A percentile compares a stretch with the other conserved stretches of the same genome.
phyloP scores from a whole-genome alignment of 1,140 invertebrate species.

The Hypsibius dujardini region DNA sequence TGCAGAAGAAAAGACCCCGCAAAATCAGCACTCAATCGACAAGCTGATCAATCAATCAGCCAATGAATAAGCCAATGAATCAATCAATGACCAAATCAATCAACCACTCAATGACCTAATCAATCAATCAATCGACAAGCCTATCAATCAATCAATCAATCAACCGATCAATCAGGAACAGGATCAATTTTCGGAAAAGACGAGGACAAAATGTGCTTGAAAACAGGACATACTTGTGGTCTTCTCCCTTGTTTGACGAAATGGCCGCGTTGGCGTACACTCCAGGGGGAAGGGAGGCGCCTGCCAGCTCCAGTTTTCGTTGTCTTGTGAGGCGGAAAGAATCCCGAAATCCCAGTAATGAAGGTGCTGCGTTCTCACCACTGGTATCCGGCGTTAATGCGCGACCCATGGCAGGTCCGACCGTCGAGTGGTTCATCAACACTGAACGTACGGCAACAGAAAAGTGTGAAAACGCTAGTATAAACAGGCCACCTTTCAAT shows the following conservation, averaged over 20 bases:
- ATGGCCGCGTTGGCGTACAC: neutral
- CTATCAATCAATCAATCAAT: too few relatives aligned
- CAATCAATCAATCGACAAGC: too few relatives aligned
- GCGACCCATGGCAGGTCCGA: constrained; percentile 10
- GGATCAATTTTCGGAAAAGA: too few relatives aligned
- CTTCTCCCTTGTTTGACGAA: neutral
- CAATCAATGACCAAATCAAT: too few relatives aligned
- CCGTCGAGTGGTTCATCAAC: neutral
- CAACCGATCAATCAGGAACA: too few relatives aligned
- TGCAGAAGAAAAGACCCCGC: too few relatives aligned
- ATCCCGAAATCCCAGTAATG: constrained; percentile 10
- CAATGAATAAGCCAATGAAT: too few relatives aligned
- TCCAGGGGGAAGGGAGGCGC: neutral
- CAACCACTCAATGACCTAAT: too few relatives aligned
- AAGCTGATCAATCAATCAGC: too few relatives aligned
- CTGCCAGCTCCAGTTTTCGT: neutral
- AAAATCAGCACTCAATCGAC: too few relatives aligned
- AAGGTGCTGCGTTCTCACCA: neutral
- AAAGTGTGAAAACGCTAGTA: neutral
- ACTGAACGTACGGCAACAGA: constrained; percentile 4
- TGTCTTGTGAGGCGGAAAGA: constrained; percentile 10
- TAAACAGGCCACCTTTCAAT: neutral
- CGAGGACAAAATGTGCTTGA: too few relatives aligned
- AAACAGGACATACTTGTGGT: constrained; percentile 2
- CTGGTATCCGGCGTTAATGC: neutral